Conservation (phyloP, 2,888 invertebrate genomes). For the Scaeva pyrastri region DNA sequence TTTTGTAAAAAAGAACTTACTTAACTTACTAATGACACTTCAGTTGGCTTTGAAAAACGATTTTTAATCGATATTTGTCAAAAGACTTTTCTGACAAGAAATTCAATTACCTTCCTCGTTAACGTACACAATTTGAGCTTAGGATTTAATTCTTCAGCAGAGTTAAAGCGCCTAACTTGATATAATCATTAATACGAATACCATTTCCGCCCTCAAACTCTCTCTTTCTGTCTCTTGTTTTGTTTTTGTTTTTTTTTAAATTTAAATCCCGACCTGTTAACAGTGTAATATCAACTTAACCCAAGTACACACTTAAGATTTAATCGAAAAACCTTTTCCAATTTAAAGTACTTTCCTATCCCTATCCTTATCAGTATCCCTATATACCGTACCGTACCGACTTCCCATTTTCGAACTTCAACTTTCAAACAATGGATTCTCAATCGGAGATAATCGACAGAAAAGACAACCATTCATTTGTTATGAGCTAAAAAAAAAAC, state of each 20-base stretch:
- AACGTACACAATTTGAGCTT: too few species aligned
- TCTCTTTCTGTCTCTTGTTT: not conserved
- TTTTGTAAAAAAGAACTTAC: too few species aligned
- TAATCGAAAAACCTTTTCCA: constrained; percentile 65
- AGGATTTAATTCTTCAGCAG: too few species aligned
- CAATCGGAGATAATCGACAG: constrained; percentile 74
- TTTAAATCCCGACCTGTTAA: constrained; percentile 13
- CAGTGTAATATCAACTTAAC: constrained; percentile 30
- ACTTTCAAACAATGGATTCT: constrained; percentile 60
- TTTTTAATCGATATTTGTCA: too few species aligned
- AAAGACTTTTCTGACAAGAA: too few species aligned
- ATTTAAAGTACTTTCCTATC: constrained; percentile 60
- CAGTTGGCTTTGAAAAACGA: too few species aligned
- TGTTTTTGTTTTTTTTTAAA: not conserved
- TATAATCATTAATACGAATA: not conserved
- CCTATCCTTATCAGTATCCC: not conserved
- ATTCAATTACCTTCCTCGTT: too few species aligned
- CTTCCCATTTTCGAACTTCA: constrained; percentile 41
- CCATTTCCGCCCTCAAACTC: not conserved
- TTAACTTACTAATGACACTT: too few species aligned
- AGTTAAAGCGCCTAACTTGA: too few species aligned
- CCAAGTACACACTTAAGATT: constrained; percentile 56
- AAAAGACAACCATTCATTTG: constrained; percentile 61
- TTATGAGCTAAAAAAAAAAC: constrained; percentile 33
- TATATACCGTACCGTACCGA: not conserved